Evolutionary conservation across 2,888 invertebrate species (phyloP), one percentile per base, ranked within the genome.

Genomic region (Zele albiditarsus): DNA sequence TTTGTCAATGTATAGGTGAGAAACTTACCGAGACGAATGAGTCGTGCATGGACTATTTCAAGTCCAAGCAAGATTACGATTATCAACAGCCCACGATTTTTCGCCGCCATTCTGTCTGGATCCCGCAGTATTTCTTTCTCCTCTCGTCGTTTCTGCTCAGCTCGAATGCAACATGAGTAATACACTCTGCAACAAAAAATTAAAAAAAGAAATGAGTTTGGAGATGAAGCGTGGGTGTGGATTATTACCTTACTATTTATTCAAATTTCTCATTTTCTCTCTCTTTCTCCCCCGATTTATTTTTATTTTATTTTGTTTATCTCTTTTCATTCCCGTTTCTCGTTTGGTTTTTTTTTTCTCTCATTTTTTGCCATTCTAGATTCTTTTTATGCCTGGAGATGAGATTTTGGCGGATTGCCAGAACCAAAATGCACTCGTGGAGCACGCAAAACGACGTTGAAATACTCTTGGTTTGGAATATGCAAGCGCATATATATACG

Each of bases 11-110:
- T 49, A 31, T 57, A 33, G n/a, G n/a, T 8, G 2, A 20, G 6
- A 38, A 63, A 78, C 85, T 87, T 69, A 88, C 88, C 87, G 69
- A 88, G 79, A 71, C 80, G 82, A 79, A 87, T 78, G 23, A 77
- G 46, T 75, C 82, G 81, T 78, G 82, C 82, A 75, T 81, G 79
- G 16, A 79, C 79, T 86, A 76, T 78, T 83, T 81, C 78, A 78
- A 87, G 79, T 68, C 81, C 83, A 28, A 86, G 77, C 73, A 86
- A 81, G 67, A 86, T 78, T 74, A 81, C 83, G 14, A 87, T 80
- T 72, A 85, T 76, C 70, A 84, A 73, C 78, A 79, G 82, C 73
- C 77, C 74, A 78, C 75, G 82, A 73, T 77, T 81, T 75, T 78
- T 82, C 80, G 82, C 78, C 83, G 83, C 84, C 87, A 87, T 88